A percentile compares a stretch with the other conserved stretches of the same genome.
These are phyloP conservation scores for Geotrypetes seraphini DNA, from an alignment of 2,797 vertebrate species.

Conservation along the genomic window DNA sequence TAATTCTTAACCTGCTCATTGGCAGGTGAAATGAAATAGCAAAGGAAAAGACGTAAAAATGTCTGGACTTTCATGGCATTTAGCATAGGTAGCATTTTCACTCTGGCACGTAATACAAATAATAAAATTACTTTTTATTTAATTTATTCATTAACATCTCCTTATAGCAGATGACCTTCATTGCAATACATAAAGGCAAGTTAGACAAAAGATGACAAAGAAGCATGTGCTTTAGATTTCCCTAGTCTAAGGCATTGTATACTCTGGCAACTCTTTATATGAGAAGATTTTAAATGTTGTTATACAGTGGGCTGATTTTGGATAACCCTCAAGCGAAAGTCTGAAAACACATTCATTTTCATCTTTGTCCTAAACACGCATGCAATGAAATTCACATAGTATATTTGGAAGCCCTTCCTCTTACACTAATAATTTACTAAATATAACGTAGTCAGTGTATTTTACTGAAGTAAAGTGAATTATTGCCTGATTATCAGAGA, in stretches of 20 bases:
- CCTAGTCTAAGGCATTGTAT: constrained; percentile 51
- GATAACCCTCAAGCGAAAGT: constrained; percentile 49
- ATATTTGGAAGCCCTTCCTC: too few species aligned
- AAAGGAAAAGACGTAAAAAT: too few species aligned
- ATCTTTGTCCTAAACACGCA: constrained; percentile 39
- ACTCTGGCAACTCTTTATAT: constrained; percentile 49
- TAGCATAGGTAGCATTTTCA: too few species aligned
- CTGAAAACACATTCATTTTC: constrained; percentile 54
- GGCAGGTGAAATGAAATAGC: too few species aligned
- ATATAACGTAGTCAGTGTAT: too few species aligned
- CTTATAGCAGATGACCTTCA: constrained; percentile 39
- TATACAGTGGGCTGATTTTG: constrained; percentile 43
- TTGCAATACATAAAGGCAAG: constrained; percentile 50
- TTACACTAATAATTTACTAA: too few species aligned
- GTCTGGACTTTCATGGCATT: too few species aligned
- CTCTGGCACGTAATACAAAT: too few species aligned
- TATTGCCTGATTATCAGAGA: too few species aligned
- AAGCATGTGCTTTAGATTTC: constrained; percentile 56
- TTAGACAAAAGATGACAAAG: constrained; percentile 54
- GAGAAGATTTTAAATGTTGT: constrained; percentile 46
- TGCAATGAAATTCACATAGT: constrained; percentile 31
- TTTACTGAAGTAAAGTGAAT: too few species aligned
- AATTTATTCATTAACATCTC: constrained; percentile 27
- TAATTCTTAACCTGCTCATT: too few species aligned
- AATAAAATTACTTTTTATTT: constrained; percentile 29